Conservation (phyloP, 2,797 vertebrate species). For the Poeciliopsis turneri region DNA sequence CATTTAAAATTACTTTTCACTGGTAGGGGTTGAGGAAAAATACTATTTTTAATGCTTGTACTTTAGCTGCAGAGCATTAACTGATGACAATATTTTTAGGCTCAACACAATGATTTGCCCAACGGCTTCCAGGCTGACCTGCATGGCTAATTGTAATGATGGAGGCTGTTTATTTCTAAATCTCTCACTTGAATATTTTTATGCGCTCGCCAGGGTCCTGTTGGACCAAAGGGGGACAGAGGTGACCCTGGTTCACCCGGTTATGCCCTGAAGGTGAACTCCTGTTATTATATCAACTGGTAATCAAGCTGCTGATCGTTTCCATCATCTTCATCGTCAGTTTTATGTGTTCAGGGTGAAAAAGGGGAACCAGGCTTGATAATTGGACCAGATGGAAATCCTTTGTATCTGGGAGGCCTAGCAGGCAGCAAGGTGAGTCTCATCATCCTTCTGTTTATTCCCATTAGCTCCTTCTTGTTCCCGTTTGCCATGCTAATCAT, state of each 20-base stretch:
- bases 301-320: conserved; percentile 5
- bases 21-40: not conserved
- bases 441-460: not conserved
- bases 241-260: conserved; percentile 85
- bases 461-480: not conserved
- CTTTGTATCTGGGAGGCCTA: conserved; percentile 58
- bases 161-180: not conserved
- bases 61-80: not conserved
- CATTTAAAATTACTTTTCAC: not conserved
- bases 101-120: conserved; percentile 8
- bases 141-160: conserved; percentile 5
- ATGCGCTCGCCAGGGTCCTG: conserved; percentile 81
- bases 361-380: conserved; percentile 90
- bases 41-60: not conserved
- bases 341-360: conserved; percentile 83
- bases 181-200: not conserved
- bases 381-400: conserved; percentile 84
- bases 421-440: conserved; percentile 71
- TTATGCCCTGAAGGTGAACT: conserved; percentile 85
- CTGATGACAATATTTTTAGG: not conserved
- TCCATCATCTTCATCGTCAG: not conserved
- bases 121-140: not conserved
- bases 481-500: not conserved
- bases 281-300: not conserved
- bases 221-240: conserved; percentile 88